phyloP scores from a whole-genome alignment of 1,140 invertebrate genomes.

The Ceratitis capitata region DNA sequence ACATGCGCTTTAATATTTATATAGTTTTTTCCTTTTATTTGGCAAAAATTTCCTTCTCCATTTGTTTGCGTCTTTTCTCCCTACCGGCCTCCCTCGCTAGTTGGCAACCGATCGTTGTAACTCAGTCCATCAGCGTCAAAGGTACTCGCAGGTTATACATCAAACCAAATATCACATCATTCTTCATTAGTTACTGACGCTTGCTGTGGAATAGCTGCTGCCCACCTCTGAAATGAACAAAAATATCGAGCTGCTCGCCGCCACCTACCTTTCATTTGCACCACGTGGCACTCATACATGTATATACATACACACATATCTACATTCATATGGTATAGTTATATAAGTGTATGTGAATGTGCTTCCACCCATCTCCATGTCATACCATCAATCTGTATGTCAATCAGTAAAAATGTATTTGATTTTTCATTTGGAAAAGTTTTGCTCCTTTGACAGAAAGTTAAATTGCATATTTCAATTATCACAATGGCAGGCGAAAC shows the following conservation, averaged over 20 bases:
- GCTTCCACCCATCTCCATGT: background rate
- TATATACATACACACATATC: no score
- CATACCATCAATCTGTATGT: background rate
- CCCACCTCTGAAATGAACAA: background rate
- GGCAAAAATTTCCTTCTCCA: background rate
- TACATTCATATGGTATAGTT: background rate
- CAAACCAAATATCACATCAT: background rate
- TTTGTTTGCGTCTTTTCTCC: background rate
- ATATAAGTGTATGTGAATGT: background rate
- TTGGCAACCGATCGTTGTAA: background rate
- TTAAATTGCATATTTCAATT: slow-evolving; percentile 37
- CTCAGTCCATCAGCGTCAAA: background rate
- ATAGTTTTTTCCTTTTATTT: background rate
- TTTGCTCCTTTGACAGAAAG: slow-evolving; percentile 16
- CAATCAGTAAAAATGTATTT: slow-evolving; percentile 35
- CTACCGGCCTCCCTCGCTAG: background rate
- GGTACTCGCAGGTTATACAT: no score
- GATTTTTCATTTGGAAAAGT: slow-evolving; percentile 30
- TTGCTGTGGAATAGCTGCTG: background rate
- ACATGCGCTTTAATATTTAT: background rate
- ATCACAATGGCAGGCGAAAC: background rate
- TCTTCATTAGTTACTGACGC: slow-evolving; percentile 2
- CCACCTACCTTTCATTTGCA: background rate
- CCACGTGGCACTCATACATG: no score
- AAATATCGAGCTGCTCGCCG: background rate